Base-by-base conservation (phyloP, 2,797 vertebrate species). In the Kryptolebias ocellatus region DNA sequence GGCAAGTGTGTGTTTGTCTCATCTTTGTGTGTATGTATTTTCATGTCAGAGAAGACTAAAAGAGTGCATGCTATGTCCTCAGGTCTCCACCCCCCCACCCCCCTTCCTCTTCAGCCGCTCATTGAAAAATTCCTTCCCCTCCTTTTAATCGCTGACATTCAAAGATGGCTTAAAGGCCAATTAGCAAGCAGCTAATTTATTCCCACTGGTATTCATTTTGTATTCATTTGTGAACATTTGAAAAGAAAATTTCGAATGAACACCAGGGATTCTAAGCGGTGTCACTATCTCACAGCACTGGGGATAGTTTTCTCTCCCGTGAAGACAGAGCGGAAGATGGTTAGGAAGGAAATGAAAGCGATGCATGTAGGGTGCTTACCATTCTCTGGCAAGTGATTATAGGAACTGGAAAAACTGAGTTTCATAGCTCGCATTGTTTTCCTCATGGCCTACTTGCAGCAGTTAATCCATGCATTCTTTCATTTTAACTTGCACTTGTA, bases 171-270 rank as follows among this genome's bases (percentile, higher is more conserved):
- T 86, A 86, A 83, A 67, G 31, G 76, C 80, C 90, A 92, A 93
- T 94, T 91, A 93, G 81, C 50, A 70, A 76, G 73, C 29, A 39
- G 89, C 85, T 92, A 91, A 93, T 93, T 91, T 89, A 91, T 94
- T 88, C 87, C 87, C 81, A 71, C 76, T 67, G 70, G 79, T 85
- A 79, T 90, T 91, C 83, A 89, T 91, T 92, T 81, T 83, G 67
- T 83, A 82, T 87, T 91, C 67, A 90, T 92, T 91, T 89, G 88
- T 91, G 84, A 76, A 87, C 78, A 91, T 92, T 83, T 87, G 84
- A 89, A 87, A 70, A 56, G 79, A 84, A 84, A 77, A 76, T 86
- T 90, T 88, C 45, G 58, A 84, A 81, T 58, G 80, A 85, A 80
- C 79, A 52, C 78, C 62, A 50, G 65, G 44, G 77, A 87, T 85